Percentiles rank a stretch among this genome's conserved stretches.
These are phyloP conservation scores for Triops cancriformis DNA, from an alignment of 1,140 invertebrate genomes.

Conservation along the genomic window DNA sequence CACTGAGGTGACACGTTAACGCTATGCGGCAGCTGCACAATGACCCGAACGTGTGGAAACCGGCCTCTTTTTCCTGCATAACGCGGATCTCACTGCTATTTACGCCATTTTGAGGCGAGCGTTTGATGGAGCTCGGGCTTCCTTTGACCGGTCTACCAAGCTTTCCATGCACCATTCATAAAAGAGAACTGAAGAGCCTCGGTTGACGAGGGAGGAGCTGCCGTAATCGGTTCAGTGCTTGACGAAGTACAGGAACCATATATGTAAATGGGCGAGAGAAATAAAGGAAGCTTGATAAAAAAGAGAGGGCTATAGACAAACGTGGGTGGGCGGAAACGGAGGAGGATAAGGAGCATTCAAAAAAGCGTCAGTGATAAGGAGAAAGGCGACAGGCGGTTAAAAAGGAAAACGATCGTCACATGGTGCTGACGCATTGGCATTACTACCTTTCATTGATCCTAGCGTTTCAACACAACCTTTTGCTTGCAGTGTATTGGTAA, in stretches of 20 bases:
- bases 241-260: neutral
- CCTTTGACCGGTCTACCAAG: neutral
- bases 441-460: slow-evolving; percentile 7
- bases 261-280: neutral
- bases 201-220: neutral
- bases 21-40: slow-evolving; percentile 3
- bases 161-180: neutral
- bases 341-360: neutral
- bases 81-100: neutral
- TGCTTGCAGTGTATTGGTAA: neutral
- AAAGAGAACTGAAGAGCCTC: neutral
- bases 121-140: neutral
- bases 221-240: slow-evolving; percentile 1
- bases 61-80: neutral
- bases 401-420: neutral
- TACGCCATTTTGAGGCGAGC: neutral
- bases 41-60: neutral
- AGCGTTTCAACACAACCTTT: neutral
- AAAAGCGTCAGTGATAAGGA: neutral
- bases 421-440: neutral
- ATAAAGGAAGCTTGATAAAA: neutral
- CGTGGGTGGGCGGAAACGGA: neutral
- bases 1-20: slow-evolving; percentile 1
- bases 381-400: slow-evolving; percentile 6
- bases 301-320: neutral